A percentile compares a stretch with the other conserved stretches of the same genome.
phyloP scores from a whole-genome alignment of 2,888 invertebrate genomes.

The Volucella bombylans region DNA sequence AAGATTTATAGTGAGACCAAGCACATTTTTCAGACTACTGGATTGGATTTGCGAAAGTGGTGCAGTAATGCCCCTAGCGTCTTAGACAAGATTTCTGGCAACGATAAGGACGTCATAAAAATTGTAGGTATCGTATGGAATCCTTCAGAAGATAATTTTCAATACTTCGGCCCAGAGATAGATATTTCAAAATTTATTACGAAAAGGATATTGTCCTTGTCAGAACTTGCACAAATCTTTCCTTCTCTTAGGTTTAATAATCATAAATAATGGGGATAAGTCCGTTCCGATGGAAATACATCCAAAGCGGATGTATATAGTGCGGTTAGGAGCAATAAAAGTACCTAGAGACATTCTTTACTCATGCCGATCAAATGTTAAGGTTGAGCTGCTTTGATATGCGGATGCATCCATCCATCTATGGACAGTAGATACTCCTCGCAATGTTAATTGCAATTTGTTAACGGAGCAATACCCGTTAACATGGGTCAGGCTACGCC shows the following conservation, averaged over 20 bases:
- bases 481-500: too few species aligned
- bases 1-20: constrained; percentile 13
- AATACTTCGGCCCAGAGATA: neutral
- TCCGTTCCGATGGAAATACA: neutral
- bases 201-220: constrained; percentile 42
- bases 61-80: constrained; percentile 9
- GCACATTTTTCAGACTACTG: neutral
- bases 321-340: neutral
- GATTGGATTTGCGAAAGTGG: constrained; percentile 47
- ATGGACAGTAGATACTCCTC: neutral
- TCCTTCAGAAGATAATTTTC: constrained; percentile 20
- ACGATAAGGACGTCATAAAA: constrained; percentile 41
- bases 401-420: constrained; percentile 24
- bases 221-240: constrained; percentile 43
- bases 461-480: constrained; percentile 13
- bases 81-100: neutral
- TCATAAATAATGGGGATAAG: constrained; percentile 10
- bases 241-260: constrained; percentile 57
- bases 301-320: neutral
- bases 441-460: neutral
- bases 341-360: neutral
- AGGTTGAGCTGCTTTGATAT: constrained; percentile 10
- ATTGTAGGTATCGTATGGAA: constrained; percentile 50
- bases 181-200: neutral
- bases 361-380: neutral